These are phyloP conservation scores for Tychaedon coryphoeus DNA, from an alignment of 2,113 vertebrate genomes.

Conservation along the genomic window DNA sequence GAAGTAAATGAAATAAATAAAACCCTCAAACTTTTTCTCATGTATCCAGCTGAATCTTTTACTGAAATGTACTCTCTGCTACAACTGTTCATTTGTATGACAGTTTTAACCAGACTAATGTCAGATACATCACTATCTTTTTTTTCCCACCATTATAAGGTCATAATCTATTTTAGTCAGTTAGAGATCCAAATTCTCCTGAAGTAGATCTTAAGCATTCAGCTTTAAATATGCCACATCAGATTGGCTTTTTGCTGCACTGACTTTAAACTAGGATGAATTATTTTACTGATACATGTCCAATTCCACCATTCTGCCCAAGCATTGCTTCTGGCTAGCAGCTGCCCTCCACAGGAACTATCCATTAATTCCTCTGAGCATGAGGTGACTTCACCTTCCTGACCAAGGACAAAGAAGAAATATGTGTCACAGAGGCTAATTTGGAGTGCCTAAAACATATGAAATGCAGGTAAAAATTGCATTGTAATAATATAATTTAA, in stretches of 20 bases:
- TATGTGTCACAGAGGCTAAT: neutral
- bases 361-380: neutral
- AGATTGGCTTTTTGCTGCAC: neutral
- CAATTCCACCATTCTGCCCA: neutral
- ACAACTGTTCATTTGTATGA: neutral
- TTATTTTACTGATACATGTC: neutral
- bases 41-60: neutral
- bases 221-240: neutral
- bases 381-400: neutral
- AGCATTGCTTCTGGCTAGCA: neutral
- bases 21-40: accelerated
- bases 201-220: neutral
- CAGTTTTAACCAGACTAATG: neutral
- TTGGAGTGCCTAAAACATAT: neutral
- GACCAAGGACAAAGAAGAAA: neutral
- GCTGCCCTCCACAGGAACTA: neutral
- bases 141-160: neutral
- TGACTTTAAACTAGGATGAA: constrained; percentile 1
- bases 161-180: neutral
- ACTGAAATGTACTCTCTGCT: neutral
- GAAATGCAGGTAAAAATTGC: neutral
- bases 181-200: neutral
- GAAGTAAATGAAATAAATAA: neutral
- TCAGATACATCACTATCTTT: neutral
- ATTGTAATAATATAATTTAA: neutral